Evolutionary conservation across 2,797 vertebrate genomes (phyloP), one percentile per base, ranked within the genome.

Genomic region (Zenarchopterus dispar): DNA sequence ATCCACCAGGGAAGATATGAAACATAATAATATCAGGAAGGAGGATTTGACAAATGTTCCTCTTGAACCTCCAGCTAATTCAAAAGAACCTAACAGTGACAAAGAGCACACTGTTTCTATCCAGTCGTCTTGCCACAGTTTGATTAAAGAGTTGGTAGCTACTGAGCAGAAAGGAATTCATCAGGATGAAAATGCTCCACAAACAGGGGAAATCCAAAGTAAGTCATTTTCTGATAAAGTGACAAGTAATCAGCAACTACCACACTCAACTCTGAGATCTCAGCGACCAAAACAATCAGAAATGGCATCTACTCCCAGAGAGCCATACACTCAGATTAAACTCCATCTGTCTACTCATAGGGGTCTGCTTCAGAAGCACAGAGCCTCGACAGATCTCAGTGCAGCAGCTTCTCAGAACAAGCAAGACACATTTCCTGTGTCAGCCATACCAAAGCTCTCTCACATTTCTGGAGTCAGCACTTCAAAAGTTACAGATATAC

Each of bases 81-180:
- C 18, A 13, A 45, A 49, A 62, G 67, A 75, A 72, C 19, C 53
- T 28, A 78, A 63, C 44, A 67, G 58, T 76, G 71, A 83, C 64
- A 70, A 73, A 78, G 67, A 60, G 41, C 47, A 42, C 19, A 17
- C 45, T 13, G 56, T 53, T 65, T 43, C 56, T 65, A 79, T 55
- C 59, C n/a, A 54, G 41, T 77, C 82, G 51, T 49, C 44, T 48
- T 64, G 68, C 26, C 55, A 44, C 59, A 41, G 42, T 78, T 78
- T 88, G 68, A 90, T 78, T 67, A 81, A 86, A 81, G 75, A 70
- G 60, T 46, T 50, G 39, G 74, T 45, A 39, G n/a, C 24, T 39
- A 31, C 67, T 19, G 54, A 74, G n/a, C 61, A 62, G 26, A 43
- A 56, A 42, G 36, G 5, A 33, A 53, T 80, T 72, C 23, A 72